These are phyloP conservation scores for Heliconius melpomene DNA, from an alignment of 1,140 invertebrate species.

Conservation along the genomic window DNA sequence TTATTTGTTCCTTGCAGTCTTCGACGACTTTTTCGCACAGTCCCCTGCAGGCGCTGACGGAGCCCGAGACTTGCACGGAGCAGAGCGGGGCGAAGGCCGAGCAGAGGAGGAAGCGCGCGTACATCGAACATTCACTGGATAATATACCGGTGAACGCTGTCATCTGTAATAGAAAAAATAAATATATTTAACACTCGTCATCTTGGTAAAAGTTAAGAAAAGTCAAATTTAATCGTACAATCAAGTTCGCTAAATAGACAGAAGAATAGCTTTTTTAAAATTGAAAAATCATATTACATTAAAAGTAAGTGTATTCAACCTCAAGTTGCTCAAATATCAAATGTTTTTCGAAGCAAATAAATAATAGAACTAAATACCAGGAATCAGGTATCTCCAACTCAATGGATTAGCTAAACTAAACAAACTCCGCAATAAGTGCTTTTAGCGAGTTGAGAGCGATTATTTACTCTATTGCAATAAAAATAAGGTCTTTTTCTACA, in stretches of 20 bases:
- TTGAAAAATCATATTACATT: neutral
- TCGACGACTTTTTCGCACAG: slow-evolving; percentile 91
- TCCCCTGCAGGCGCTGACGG: slow-evolving; percentile 93
- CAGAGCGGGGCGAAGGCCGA: slow-evolving; percentile 96
- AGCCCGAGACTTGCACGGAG: slow-evolving; percentile 91
- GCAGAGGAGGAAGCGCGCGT: slow-evolving; percentile 94
- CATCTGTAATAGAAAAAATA: slow-evolving; percentile 82
- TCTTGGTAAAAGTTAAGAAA: neutral
- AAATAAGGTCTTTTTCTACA: slow-evolving; percentile 28
- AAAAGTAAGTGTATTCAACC: slow-evolving; percentile 7
- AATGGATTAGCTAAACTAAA: slow-evolving; percentile 67
- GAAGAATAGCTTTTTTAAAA: neutral
- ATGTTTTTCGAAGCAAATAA: slow-evolving; percentile 68
- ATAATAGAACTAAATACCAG: slow-evolving; percentile 60
- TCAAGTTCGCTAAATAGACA: neutral
- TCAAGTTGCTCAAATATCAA: slow-evolving; percentile 47
- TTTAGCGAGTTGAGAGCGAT: slow-evolving; percentile 5
- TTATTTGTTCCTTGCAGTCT: slow-evolving; percentile 89
- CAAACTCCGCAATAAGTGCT: slow-evolving; percentile 48
- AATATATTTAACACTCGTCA: neutral
- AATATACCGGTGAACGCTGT: slow-evolving; percentile 89
- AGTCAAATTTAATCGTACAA: too few relatives aligned
- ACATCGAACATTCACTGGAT: slow-evolving; percentile 91
- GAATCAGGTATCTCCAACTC: slow-evolving; percentile 47
- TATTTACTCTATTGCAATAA: slow-evolving; percentile 16